A percentile compares a stretch with the other conserved stretches of the same genome.
phyloP scores from a whole-genome alignment of 2,113 vertebrate genomes.

The Perognathus longimembris region DNA sequence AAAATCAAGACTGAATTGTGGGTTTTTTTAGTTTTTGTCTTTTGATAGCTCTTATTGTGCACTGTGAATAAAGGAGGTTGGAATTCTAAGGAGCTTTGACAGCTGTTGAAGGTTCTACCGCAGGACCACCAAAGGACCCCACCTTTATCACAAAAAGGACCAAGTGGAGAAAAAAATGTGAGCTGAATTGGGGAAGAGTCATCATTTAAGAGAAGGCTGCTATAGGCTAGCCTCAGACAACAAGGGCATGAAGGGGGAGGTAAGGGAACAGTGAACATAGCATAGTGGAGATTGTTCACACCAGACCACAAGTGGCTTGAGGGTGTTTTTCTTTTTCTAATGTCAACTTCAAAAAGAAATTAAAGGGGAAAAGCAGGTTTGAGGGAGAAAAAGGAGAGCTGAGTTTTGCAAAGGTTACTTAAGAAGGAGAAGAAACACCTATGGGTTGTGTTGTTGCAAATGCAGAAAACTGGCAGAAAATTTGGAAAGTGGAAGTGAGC shows the following conservation, averaged over 20 bases:
- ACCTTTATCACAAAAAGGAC: background rate
- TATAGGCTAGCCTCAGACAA: background rate
- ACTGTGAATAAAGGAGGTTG: background rate
- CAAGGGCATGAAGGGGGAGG: background rate
- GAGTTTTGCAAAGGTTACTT: background rate
- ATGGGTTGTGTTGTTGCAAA: background rate
- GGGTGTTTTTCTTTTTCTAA: background rate
- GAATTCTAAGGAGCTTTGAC: background rate
- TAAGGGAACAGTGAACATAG: background rate
- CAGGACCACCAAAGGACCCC: too few relatives aligned
- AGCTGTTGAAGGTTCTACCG: background rate
- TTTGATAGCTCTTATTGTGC: background rate
- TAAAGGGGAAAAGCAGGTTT: background rate
- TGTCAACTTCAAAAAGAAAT: background rate
- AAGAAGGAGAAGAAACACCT: background rate
- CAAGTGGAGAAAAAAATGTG: background rate
- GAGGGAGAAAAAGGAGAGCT: background rate
- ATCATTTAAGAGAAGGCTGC: background rate
- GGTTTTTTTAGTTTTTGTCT: background rate
- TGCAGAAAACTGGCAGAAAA: background rate
- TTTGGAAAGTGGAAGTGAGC: background rate
- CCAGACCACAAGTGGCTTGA: background rate
- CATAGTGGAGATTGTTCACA: background rate
- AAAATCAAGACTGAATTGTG: background rate
- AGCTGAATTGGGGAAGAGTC: background rate